Base-by-base conservation (phyloP, 1,140 invertebrate genomes). In the Bombyx mandarina region DNA sequence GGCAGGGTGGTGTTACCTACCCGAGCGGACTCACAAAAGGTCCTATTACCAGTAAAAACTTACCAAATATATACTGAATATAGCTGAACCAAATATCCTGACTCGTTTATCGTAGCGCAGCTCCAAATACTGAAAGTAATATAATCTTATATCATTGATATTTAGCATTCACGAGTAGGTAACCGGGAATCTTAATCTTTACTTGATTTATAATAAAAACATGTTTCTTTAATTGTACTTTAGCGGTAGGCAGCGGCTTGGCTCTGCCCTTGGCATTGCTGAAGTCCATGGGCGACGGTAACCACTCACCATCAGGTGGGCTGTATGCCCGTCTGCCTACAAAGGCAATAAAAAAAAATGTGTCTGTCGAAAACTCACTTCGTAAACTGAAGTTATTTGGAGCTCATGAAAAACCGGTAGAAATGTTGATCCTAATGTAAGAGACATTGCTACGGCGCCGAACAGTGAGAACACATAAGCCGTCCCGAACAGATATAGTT, bases 331-430 rank as follows among this genome's bases (percentile, higher is more conserved):
- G n/a, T n/a, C n/a, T n/a, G n/a, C n/a, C n/a, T n/a, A n/a, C n/a
- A n/a, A n/a, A n/a, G n/a, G n/a, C n/a, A n/a, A n/a, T n/a, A n/a
- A n/a, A n/a, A n/a, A n/a, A n/a, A n/a, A n/a, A n/a, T n/a, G 1
- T 9, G 51, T 10, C 22, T 42, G 8, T 18, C 10, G 43, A 35
- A 52, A 8, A 45, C 53, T 18, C 86, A 94, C 93, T 90, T 96
- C 93, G 86, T 96, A 96, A 18, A 93, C 93, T 52, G 94, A 96
- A 48, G 94, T 96, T 5, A 96, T 71, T 67, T 92, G 88, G 5
- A 97, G 89, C n/a, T 93, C 90, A 66, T 95, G 93, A 69, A 95
- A 95, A 0, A 97, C 92, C 0, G 96, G 96, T 45, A 97, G 76
- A 73, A 93, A 96, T 42, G 96, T 88, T 61, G 90, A 89, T 1